These are phyloP conservation scores for Gastrophryne carolinensis DNA, from an alignment of 2,797 vertebrate species.

Conservation along the genomic window DNA sequence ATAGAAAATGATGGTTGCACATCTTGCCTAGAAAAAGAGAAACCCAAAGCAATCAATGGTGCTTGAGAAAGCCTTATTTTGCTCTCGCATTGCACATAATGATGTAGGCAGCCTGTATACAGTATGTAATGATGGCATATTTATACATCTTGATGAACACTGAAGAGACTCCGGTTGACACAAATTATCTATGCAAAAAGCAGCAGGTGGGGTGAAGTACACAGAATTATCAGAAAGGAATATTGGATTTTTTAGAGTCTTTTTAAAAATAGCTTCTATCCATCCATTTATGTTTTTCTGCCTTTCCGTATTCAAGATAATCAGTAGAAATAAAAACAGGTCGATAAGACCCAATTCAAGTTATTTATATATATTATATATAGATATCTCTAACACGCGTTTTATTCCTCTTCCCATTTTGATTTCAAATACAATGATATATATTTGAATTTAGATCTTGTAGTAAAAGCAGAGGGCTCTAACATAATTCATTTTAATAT, in stretches of 20 bases:
- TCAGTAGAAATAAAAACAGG: too few species aligned
- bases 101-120: conserved; percentile 60
- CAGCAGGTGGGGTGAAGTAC: conserved; percentile 60
- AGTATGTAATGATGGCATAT: conserved; percentile 63
- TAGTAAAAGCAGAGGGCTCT: too few species aligned
- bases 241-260: conserved; percentile 50
- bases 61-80: conserved; percentile 62
- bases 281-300: too few species aligned
- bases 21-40: neutral
- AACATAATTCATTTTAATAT: too few species aligned
- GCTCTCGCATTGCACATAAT: conserved; percentile 61
- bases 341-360: too few species aligned
- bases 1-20: conserved; percentile 16
- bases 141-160: conserved; percentile 67
- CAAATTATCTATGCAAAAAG: conserved; percentile 64
- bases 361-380: too few species aligned
- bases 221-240: conserved; percentile 54
- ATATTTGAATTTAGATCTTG: too few species aligned
- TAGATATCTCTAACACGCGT: too few species aligned
- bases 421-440: too few species aligned
- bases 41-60: conserved; percentile 62
- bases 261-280: neutral
- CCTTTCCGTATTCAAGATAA: too few species aligned
- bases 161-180: conserved; percentile 62
- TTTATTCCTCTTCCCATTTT: too few species aligned